Evolutionary conservation across 2,113 vertebrate genomes (phyloP).

Genomic region (Neotoma lepida): DNA sequence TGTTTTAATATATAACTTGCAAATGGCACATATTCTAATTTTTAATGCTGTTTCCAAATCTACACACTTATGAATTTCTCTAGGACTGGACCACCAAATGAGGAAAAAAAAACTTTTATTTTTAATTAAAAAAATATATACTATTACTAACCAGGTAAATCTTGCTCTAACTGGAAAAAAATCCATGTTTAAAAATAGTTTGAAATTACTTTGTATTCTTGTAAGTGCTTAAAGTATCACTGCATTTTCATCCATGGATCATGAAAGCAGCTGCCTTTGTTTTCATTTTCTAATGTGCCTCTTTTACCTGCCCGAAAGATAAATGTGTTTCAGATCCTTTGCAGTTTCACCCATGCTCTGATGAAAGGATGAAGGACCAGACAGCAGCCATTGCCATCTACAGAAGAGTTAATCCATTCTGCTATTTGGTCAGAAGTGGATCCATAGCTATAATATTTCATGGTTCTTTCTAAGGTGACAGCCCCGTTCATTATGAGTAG

Average conservation of each 20-base stretch:
- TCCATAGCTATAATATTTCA: slow-evolving; percentile 54
- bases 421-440: slow-evolving; percentile 40
- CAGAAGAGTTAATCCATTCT: slow-evolving; percentile 55
- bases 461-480: slow-evolving; percentile 50
- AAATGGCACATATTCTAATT: neutral
- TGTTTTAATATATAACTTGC: neutral
- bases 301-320: slow-evolving; percentile 19
- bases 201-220: neutral
- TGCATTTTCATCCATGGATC: neutral
- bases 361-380: slow-evolving; percentile 47
- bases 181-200: neutral
- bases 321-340: slow-evolving; percentile 48
- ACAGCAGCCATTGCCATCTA: slow-evolving; percentile 34
- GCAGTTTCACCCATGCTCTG: slow-evolving; percentile 32
- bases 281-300: slow-evolving; percentile 55
- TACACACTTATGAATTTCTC: neutral
- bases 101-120: neutral
- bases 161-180: neutral
- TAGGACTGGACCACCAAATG: neutral
- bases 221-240: neutral
- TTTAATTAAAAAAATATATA: neutral
- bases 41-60: neutral
- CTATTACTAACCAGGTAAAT: neutral
- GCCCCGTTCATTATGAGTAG: slow-evolving; percentile 54
- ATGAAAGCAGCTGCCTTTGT: slow-evolving; percentile 23